Conservation (phyloP, 2,888 invertebrate species). For the Pandemis corylana region DNA sequence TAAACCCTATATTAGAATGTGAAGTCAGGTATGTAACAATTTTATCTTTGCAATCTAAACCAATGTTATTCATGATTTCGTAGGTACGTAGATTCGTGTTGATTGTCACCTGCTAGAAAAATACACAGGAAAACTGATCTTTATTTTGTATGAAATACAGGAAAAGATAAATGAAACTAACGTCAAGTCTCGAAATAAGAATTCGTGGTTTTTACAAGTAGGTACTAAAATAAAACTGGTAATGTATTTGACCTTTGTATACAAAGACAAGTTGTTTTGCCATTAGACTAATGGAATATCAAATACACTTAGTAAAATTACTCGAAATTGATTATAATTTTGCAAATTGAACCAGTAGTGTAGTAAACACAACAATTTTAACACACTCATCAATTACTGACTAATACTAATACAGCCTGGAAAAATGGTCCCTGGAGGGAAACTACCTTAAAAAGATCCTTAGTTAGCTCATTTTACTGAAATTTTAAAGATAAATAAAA, state of each 20-base stretch:
- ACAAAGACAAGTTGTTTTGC: conserved; percentile 6
- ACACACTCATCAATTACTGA: not conserved
- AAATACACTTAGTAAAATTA: conserved; percentile 11
- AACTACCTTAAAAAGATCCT: too few relatives aligned
- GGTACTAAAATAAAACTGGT: not conserved
- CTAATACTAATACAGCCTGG: not conserved
- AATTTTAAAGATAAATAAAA: too few relatives aligned
- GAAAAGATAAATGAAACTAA: not conserved
- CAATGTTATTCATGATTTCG: not conserved
- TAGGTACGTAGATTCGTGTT: not conserved
- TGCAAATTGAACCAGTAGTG: not conserved
- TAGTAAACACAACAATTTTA: not conserved
- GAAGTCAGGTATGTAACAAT: conserved; percentile 24
- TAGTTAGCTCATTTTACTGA: too few relatives aligned
- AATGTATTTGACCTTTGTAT: conserved; percentile 30
- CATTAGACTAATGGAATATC: conserved; percentile 14
- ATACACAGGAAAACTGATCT: not conserved
- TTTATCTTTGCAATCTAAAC: not conserved
- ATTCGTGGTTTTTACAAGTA: not conserved
- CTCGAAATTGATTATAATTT: not conserved
- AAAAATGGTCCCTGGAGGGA: too few relatives aligned
- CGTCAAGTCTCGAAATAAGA: not conserved
- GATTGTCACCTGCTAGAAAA: not conserved
- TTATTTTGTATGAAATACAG: not conserved
- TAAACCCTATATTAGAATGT: conserved; percentile 31